Percentiles rank a stretch among this genome's conserved stretches.
phyloP scores from a whole-genome alignment of 1,140 invertebrate genomes.

The Eurytemora carolleeae region DNA sequence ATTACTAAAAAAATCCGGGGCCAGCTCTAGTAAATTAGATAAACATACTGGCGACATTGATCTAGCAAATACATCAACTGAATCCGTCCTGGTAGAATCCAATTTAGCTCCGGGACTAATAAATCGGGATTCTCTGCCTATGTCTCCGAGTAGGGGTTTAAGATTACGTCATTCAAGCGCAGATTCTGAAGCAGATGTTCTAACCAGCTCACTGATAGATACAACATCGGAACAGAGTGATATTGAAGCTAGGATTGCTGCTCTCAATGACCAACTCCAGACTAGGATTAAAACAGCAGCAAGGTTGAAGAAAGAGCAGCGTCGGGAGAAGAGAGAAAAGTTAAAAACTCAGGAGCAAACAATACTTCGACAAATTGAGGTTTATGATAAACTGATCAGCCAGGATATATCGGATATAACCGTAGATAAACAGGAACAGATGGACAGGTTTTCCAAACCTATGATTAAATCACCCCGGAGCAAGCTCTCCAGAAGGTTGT shows the following conservation, averaged over 20 bases:
- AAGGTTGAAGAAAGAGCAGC: conserved; percentile 1
- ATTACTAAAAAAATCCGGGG: no score
- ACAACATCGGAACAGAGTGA: conserved; percentile 6
- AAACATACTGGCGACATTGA: no score
- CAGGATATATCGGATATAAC: background rate
- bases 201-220: background rate
- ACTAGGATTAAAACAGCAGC: background rate
- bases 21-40: no score
- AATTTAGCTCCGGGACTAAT: no score
- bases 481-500: no score
- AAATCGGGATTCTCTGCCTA: no score
- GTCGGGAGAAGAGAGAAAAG: background rate
- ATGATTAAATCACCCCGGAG: conserved; percentile 2
- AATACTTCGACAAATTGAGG: conserved; percentile 3
- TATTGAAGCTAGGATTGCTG: conserved; percentile 2
- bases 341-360: conserved; percentile 4
- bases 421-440: background rate
- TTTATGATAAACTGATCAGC: conserved; percentile 7
- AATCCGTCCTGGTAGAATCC: no score
- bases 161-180: conserved; percentile 8
- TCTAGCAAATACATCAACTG: no score
- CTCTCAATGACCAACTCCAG: background rate
- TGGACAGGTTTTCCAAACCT: background rate
- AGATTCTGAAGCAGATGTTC: conserved; percentile 1
- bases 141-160: background rate